phyloP scores from a whole-genome alignment of 1,140 invertebrate species.

The Orchesella cincta region DNA sequence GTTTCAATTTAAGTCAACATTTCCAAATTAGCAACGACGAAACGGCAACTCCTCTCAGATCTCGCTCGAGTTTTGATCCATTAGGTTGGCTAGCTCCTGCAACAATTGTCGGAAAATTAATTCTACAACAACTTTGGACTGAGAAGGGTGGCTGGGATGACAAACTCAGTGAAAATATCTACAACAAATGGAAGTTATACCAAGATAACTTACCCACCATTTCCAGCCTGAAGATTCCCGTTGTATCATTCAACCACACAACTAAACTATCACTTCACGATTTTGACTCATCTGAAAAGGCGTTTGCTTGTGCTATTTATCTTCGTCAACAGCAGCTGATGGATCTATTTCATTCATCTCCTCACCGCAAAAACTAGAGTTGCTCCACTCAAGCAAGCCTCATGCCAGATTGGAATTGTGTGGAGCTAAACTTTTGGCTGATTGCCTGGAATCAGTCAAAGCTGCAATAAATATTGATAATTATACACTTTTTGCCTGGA shows the following conservation, averaged over 20 bases:
- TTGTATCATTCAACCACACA: background rate
- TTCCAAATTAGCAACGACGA: slow-evolving; percentile 2
- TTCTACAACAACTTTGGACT: background rate
- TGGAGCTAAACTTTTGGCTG: slow-evolving; percentile 13
- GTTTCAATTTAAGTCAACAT: too few relatives aligned
- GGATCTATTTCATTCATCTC: background rate
- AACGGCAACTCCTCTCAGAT: slow-evolving; percentile 19
- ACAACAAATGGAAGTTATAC: background rate
- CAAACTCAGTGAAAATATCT: background rate
- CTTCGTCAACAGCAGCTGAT: background rate
- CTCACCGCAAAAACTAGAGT: slow-evolving; percentile 24
- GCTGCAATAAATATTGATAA: background rate
- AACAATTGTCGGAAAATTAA: background rate
- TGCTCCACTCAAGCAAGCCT: slow-evolving; percentile 13
- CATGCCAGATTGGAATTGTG: slow-evolving; percentile 22
- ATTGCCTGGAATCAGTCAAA: too few relatives aligned
- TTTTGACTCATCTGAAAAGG: slow-evolving; percentile 15
- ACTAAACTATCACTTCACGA: background rate
- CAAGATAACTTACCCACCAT: background rate
- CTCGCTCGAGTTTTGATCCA: slow-evolving; percentile 8
- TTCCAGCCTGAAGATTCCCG: background rate
- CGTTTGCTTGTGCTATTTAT: slow-evolving; percentile 22
- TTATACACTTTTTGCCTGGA: background rate
- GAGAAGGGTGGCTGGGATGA: slow-evolving; percentile 6
- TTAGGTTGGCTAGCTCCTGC: background rate